A percentile compares a stretch with the other conserved stretches of the same genome.
Conservation (phyloP, 2,797 vertebrate genomes). For the Podarcis lilfordi region DNA sequence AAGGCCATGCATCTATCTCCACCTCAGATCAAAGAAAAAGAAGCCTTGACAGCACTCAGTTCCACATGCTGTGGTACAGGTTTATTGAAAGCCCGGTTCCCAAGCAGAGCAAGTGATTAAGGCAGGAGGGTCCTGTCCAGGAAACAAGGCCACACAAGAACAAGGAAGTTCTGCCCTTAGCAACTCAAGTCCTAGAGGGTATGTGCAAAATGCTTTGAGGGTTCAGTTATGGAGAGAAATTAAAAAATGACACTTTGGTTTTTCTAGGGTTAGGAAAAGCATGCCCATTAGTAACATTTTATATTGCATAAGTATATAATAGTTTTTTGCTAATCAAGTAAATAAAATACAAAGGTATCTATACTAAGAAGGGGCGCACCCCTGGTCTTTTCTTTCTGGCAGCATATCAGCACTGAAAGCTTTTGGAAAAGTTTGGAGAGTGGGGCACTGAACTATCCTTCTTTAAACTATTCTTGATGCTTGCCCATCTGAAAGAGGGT, state of each 20-base stretch:
- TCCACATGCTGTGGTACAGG: background rate
- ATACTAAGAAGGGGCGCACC: conserved; percentile 5
- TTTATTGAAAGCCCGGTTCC: background rate
- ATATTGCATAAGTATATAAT: conserved; percentile 41
- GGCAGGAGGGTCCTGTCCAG: background rate
- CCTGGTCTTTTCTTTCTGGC: background rate
- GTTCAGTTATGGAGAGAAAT: background rate
- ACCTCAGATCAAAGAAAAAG: too few relatives aligned
- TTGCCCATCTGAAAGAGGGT: too few relatives aligned
- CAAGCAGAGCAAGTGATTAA: background rate
- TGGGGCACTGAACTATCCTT: conserved; percentile 75
- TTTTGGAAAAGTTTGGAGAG: conserved; percentile 91
- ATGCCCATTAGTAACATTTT: background rate
- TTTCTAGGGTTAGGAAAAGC: background rate
- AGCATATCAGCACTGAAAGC: conserved; percentile 80
- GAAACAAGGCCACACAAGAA: background rate
- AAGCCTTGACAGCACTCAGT: too few relatives aligned
- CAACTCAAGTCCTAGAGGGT: background rate
- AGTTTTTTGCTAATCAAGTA: background rate
- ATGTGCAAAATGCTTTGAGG: background rate
- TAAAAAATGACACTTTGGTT: background rate
- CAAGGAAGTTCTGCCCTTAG: background rate
- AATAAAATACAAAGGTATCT: accelerated
- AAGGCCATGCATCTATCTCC: too few relatives aligned
- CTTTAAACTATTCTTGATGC: too few relatives aligned